Evolutionary conservation across 1,140 invertebrate genomes (phyloP), one percentile per base, ranked within the genome.

Genomic region (Drosophila rhopaloa): DNA sequence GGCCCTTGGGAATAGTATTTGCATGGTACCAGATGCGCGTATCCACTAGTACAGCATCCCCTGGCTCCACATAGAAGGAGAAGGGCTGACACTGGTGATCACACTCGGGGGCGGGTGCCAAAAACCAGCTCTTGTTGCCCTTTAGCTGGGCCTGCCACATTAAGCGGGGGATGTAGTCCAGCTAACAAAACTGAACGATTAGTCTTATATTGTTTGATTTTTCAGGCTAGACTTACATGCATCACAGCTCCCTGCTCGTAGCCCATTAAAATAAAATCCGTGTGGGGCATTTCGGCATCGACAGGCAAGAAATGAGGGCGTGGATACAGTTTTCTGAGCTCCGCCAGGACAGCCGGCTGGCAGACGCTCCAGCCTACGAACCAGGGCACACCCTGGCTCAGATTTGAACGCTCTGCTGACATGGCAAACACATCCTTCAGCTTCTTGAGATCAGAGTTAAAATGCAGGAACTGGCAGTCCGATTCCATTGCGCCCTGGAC

Each of bases 331-430:
- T 95, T 93, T 63, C 97, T 93, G 76, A 99, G 94, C 77, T 95
- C 94, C 51, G 95, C 93, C 61, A 97, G 93, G 10, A 98, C 95
- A 37, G 95, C 94, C 19, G 95, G 94, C 93, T 98, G 96, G 91
- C 97, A 98, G 91, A 98, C 98, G 68, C 96, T 96, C 97, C 97
- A 98, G 66, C 97, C 97, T 62, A 98, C 95, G 93, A 98, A 98
- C 97, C 97, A 98, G 1, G 96, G 95, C 37, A 94, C 93, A 6
- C 94, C 95, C 13, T 93, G 93, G 47, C 92, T 90, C 91, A 96
- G 95, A 50, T 93, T 92, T 0, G 95, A 95, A 81, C 97, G 94
- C 41, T 93, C 93, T 37, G 94, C 90, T 1, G 94, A 94, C 96
- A 97, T 97, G 46, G 94, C 93, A 86, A 98, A 96, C 16, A 97